Evolutionary conservation across 2,113 vertebrate genomes (phyloP), one percentile per base, ranked within the genome.

Genomic region (Entomyzon cyanotis): DNA sequence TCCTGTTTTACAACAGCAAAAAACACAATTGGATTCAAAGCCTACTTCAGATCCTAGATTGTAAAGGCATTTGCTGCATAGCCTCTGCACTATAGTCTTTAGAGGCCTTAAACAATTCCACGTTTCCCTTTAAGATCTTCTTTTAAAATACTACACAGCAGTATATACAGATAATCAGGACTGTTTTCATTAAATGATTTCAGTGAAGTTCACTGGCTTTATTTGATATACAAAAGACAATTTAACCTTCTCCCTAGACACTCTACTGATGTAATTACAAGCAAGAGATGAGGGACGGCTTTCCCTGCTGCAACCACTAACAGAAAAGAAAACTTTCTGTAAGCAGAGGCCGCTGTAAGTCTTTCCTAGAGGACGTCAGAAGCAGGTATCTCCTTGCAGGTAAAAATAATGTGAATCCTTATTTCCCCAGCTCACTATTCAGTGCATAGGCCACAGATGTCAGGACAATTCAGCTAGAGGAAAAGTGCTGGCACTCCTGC

Each of bases 201-300:
- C 79, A 96, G 92, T 89, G 82, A 94, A 94, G 87, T 96, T 96
- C 93, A 83, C 87, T 78, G 87, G 86, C 78, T 95, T 96, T 96
- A 96, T 94, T 90, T 96, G 93, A 96, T 97, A 96, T 95, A 96
- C 93, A 96, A 97, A 97, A 92, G 90, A 95, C 94, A 92, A 92
- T 95, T 95, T 96, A 96, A 97, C 97, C 93, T 93, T 91, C 92
- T 95, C 94, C 94, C 94, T 88, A 87, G 94, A 80, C 58, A 96
- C 84, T 94, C 76, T 19, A 59, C 77, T 90, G 93, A 96, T 92
- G 90, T 96, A 94, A 96, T 93, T 96, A 97, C 80, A 94, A 96
- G 89, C 75, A 89, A 89, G 63, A 95, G 69, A 96, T 67, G 90
- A 93, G 82, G 84, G 81, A 90, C 4, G 4, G 81, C 76, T 94